Percentiles rank a stretch among this genome's conserved stretches.
Evolutionary conservation across 92 coral and sea anemone species (phyloP).

Genomic region (Meandrina meandrites): DNA sequence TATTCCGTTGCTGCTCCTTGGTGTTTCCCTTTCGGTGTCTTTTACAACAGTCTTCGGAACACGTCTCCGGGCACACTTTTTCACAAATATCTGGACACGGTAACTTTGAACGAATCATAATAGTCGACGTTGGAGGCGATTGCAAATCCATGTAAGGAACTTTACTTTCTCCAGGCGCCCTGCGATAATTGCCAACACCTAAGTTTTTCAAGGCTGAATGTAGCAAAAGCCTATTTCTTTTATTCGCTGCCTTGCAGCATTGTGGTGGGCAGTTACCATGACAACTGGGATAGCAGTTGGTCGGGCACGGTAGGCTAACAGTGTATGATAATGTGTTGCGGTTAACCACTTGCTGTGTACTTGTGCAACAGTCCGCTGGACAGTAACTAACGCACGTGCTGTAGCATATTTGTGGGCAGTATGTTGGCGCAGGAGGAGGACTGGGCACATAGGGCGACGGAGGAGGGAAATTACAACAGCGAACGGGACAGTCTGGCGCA

Average conservation of each 20-base stretch:
- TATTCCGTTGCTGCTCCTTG: not conserved
- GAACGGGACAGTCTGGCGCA: constrained; percentile 77
- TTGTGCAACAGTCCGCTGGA: constrained; percentile 67
- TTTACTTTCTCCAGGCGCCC: not conserved
- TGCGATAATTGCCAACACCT: not conserved
- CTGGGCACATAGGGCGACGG: not conserved
- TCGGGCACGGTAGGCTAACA: constrained; percentile 24
- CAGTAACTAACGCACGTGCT: constrained; percentile 63
- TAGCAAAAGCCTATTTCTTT: too few relatives aligned
- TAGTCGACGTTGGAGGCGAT: not conserved
- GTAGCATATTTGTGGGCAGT: constrained; percentile 61
- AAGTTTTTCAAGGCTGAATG: not conserved
- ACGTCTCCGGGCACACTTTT: constrained; percentile 20
- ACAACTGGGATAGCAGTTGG: constrained; percentile 23
- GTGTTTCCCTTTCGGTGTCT: not conserved
- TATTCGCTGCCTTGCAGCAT: constrained; percentile 16
- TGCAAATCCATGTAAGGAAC: not conserved
- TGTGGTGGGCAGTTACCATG: constrained; percentile 23
- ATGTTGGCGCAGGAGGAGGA: constrained; percentile 23
- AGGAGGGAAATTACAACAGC: constrained; percentile 54
- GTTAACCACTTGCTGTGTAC: not conserved
- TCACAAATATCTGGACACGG: constrained; percentile 41
- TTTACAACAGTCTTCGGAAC: constrained; percentile 49
- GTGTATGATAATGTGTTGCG: constrained; percentile 17
- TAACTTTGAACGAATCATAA: constrained; percentile 23